phyloP scores from a whole-genome alignment of 2,888 invertebrate species.

The Leptopilina drosophilae region DNA sequence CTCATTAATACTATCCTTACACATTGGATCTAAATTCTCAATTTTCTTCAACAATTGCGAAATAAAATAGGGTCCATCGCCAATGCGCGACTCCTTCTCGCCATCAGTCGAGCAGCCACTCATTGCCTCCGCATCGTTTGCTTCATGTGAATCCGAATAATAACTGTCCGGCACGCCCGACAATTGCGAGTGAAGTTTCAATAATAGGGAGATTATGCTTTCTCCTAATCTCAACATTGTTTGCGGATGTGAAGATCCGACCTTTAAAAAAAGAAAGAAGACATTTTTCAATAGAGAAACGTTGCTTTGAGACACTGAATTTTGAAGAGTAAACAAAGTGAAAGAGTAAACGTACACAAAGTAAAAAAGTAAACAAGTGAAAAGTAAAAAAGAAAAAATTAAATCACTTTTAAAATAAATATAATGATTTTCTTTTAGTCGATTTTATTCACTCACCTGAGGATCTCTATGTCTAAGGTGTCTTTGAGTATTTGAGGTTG shows the following conservation, averaged over 20 bases:
- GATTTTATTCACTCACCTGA: constrained; percentile 60
- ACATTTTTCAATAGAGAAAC: too few relatives aligned
- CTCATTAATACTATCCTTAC: constrained; percentile 84
- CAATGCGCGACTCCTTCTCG: constrained; percentile 79
- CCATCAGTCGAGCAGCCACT: constrained; percentile 51
- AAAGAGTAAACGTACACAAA: too few relatives aligned
- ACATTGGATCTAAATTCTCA: constrained; percentile 83
- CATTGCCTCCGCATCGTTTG: constrained; percentile 65
- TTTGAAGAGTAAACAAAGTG: not conserved
- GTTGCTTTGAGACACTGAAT: too few relatives aligned
- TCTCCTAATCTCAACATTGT: constrained; percentile 84
- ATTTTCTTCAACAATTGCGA: constrained; percentile 88
- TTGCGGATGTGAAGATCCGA: constrained; percentile 66
- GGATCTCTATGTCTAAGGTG: constrained; percentile 68
- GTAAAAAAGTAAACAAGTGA: too few relatives aligned
- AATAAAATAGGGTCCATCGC: constrained; percentile 94
- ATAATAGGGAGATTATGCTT: constrained; percentile 91
- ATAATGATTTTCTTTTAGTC: not conserved
- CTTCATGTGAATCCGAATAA: constrained; percentile 68
- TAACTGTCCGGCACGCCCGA: constrained; percentile 91
- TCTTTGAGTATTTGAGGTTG: constrained; percentile 71
- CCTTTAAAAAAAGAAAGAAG: constrained; percentile 48
- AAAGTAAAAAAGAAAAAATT: too few relatives aligned
- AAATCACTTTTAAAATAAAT: too few relatives aligned
- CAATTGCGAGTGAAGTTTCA: constrained; percentile 94